Conservation (phyloP, 2,797 vertebrate genomes). For the Etheostoma perlongum region DNA sequence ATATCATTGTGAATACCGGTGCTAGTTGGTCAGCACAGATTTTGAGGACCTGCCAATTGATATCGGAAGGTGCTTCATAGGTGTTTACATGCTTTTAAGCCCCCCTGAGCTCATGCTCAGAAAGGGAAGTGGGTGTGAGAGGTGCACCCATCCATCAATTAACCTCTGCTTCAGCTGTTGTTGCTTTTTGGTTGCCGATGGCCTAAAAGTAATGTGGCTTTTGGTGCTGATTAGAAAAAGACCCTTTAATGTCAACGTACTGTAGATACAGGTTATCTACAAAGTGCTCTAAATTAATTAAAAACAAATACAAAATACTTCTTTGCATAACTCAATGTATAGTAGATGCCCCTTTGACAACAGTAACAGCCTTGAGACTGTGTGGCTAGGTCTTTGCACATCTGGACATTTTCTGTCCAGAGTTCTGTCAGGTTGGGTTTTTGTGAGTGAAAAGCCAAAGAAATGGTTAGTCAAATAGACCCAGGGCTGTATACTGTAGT, state of each 20-base stretch:
- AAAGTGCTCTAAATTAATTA: background rate
- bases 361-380: background rate
- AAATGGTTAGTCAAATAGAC: background rate
- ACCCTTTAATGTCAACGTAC: background rate
- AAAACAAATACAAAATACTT: background rate
- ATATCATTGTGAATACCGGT: too few relatives aligned
- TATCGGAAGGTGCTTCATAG: too few relatives aligned
- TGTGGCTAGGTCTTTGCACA: background rate
- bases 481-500: background rate
- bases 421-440: background rate
- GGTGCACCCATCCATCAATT: too few relatives aligned
- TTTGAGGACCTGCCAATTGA: too few relatives aligned
- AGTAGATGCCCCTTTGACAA: background rate
- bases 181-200: too few relatives aligned
- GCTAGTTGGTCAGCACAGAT: too few relatives aligned
- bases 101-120: too few relatives aligned
- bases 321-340: background rate
- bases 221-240: background rate
- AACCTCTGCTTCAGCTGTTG: too few relatives aligned
- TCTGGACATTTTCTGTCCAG: background rate
- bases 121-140: too few relatives aligned
- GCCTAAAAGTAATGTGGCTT: background rate
- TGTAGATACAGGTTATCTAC: background rate
- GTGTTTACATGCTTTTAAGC: too few relatives aligned
- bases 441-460: conserved; percentile 5